These are phyloP conservation scores for Notechis scutatus DNA, from an alignment of 2,113 vertebrate species.

Conservation along the genomic window DNA sequence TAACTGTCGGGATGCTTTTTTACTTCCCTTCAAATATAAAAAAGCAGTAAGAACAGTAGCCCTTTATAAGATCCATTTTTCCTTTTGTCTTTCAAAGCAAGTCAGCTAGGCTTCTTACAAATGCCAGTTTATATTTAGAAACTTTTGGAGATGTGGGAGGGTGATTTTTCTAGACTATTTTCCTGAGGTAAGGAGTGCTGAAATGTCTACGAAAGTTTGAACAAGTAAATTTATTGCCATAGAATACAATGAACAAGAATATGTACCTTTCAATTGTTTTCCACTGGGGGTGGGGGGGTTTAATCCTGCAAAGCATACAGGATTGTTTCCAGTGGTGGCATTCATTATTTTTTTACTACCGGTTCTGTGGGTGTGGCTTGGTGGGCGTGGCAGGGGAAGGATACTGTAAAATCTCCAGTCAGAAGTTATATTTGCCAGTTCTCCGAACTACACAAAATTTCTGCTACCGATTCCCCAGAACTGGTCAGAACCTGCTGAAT, in stretches of 20 bases:
- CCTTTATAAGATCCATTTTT: neutral
- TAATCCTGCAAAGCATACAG: neutral
- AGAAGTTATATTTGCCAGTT: no score
- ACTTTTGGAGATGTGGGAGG: slow-evolving; percentile 7
- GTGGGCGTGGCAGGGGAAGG: no score
- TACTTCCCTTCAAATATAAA: slow-evolving; percentile 29
- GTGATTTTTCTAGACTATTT: slow-evolving; percentile 3
- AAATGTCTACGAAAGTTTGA: neutral
- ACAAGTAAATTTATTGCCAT: neutral
- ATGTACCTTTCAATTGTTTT: neutral
- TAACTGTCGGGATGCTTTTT: fast-evolving
- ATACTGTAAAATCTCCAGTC: no score
- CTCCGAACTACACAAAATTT: no score
- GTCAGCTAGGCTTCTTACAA: slow-evolving; percentile 4
- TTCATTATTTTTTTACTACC: no score
- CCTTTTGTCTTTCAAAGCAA: neutral
- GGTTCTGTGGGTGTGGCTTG: no score
- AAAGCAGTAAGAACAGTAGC: neutral
- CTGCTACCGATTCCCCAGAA: no score
- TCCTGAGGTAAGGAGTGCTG: neutral
- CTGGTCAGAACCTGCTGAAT: no score
- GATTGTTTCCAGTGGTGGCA: slow-evolving; percentile 7
- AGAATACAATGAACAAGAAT: neutral
- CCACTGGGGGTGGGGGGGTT: neutral
- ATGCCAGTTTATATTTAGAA: neutral